A percentile compares a stretch with the other conserved stretches of the same genome.
These are phyloP conservation scores for Apoderus coryli DNA, from an alignment of 2,888 invertebrate species.

Conservation along the genomic window DNA sequence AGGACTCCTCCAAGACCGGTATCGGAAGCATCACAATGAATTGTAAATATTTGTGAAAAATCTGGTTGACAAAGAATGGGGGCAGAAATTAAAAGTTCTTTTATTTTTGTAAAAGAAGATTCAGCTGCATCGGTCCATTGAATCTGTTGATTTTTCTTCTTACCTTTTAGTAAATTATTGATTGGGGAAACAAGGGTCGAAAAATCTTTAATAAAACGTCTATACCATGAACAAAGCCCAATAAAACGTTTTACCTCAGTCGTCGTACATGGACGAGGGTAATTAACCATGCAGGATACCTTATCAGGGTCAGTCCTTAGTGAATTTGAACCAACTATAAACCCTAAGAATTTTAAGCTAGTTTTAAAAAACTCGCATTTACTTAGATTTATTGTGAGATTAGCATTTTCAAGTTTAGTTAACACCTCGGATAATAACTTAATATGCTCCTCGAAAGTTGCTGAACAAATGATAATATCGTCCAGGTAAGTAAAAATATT, in stretches of 20 bases:
- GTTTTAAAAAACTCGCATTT: slow-evolving; percentile 10
- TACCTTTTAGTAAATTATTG: slow-evolving; percentile 17
- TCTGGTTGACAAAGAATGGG: slow-evolving; percentile 18
- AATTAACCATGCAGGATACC: slow-evolving; percentile 10
- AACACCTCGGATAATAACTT: slow-evolving; percentile 7
- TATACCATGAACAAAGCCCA: slow-evolving; percentile 19
- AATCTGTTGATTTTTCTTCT: slow-evolving; percentile 15
- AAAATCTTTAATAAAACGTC: slow-evolving; percentile 18
- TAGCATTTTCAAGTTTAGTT: slow-evolving; percentile 8
- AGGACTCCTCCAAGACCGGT: slow-evolving; percentile 9
- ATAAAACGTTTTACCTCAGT: slow-evolving; percentile 22
- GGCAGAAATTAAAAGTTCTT: slow-evolving; percentile 16
- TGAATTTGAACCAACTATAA: slow-evolving; percentile 10
- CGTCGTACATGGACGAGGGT: slow-evolving; percentile 15
- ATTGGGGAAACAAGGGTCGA: slow-evolving; percentile 18
- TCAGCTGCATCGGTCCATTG: slow-evolving; percentile 16
- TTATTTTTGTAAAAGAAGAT: slow-evolving; percentile 14
- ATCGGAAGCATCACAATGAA: slow-evolving; percentile 12
- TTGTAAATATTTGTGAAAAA: slow-evolving; percentile 15
- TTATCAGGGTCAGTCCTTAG: slow-evolving; percentile 10
- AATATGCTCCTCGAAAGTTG: slow-evolving; percentile 16
- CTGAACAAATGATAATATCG: slow-evolving; percentile 15
- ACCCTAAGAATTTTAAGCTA: slow-evolving; percentile 11
- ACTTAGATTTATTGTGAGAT: slow-evolving; percentile 11
- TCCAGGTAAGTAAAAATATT: slow-evolving; percentile 15